A percentile compares a stretch with the other conserved stretches of the same genome.
Conservation (phyloP, 2,888 invertebrate species). For the Odontocolon sp. region DNA sequence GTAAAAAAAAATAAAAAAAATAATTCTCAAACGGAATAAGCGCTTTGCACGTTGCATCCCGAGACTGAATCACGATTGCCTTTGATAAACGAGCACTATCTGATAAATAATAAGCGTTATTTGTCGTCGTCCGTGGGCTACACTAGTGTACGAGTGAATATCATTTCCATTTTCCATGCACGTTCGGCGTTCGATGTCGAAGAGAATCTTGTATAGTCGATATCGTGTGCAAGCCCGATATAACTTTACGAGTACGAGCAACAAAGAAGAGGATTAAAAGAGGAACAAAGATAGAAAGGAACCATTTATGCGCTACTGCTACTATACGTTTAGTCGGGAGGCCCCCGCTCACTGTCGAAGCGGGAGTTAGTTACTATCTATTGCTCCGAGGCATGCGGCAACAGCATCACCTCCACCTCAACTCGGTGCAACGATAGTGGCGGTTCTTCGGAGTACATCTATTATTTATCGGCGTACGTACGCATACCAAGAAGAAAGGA, state of each 20-base stretch:
- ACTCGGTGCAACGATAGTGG: conserved; percentile 11
- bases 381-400: conserved; percentile 45
- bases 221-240: conserved; percentile 44
- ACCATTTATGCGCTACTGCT: conserved; percentile 36
- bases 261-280: background rate
- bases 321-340: conserved; percentile 2
- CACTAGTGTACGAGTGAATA: conserved; percentile 27
- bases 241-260: background rate
- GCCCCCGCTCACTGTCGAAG: conserved; percentile 24
- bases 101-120: conserved; percentile 56
- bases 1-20: background rate
- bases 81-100: conserved; percentile 54
- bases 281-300: conserved; percentile 5
- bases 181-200: background rate
- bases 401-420: no score
- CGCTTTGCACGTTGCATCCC: conserved; percentile 17
- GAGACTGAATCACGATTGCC: conserved; percentile 36
- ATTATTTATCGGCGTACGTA: conserved; percentile 44
- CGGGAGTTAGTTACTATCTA: conserved; percentile 54
- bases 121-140: conserved; percentile 50
- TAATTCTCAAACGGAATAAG: conserved; percentile 34
- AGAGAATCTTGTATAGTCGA: conserved; percentile 29
- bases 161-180: conserved; percentile 53
- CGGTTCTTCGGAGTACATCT: conserved; percentile 29
- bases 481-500: background rate